These are phyloP conservation scores for Lacerta agilis DNA, from an alignment of 2,797 vertebrate genomes.

Conservation along the genomic window DNA sequence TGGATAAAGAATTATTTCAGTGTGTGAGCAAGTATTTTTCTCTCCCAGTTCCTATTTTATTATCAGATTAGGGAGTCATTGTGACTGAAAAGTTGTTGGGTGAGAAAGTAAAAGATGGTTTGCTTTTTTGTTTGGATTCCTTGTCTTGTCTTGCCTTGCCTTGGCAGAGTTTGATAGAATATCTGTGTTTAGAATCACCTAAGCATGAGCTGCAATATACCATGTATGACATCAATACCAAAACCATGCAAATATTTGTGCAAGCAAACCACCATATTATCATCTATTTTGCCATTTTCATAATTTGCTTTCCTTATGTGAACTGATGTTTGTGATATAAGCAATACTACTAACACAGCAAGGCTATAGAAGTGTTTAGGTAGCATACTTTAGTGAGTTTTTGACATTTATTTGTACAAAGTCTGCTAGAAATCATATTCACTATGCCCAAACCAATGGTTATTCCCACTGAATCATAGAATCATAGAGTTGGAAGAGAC, in stretches of 20 bases:
- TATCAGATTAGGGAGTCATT: neutral
- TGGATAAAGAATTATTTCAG: conserved; percentile 20
- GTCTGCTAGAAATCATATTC: neutral
- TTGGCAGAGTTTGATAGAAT: neutral
- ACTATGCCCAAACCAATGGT: neutral
- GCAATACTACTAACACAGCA: neutral
- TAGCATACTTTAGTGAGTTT: neutral
- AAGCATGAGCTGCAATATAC: neutral
- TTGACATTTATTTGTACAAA: neutral
- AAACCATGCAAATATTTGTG: neutral
- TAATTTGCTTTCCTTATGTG: neutral
- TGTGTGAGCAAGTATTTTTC: conserved; percentile 30
- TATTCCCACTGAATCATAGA: neutral
- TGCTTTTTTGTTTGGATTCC: neutral
- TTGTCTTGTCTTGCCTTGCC: neutral
- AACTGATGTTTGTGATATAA: neutral
- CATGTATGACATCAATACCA: neutral
- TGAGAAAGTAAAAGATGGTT: neutral
- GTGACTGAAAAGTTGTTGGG: conserved; percentile 1
- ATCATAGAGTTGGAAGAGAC: too few species aligned
- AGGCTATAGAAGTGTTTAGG: neutral
- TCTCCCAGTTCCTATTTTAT: neutral
- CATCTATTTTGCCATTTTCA: conserved; percentile 7
- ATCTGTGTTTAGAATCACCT: neutral
- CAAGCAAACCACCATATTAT: neutral